Base-by-base conservation (phyloP, 1,140 invertebrate genomes). In the Rhynchophorus ferrugineus region DNA sequence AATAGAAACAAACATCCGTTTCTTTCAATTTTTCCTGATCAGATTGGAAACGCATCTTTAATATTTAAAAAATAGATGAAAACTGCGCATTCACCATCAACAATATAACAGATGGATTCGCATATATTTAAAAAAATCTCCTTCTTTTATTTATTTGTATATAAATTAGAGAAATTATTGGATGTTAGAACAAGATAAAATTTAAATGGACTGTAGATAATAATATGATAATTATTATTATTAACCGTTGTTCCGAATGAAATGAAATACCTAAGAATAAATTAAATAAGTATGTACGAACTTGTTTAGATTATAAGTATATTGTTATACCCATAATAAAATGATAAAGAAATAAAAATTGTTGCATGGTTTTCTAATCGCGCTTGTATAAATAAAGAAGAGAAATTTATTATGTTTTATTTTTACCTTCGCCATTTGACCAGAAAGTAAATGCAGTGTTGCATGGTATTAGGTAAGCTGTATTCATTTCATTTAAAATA, bases 351-450 rank as follows among this genome's bases (percentile, higher is more conserved):
- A 19, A 51, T 39, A 47, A 44, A 35, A 41, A 54, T 33, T 54
- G 51, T 54, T 54, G 51, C 51, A 46, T 54, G 51, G 37, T 54
- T 54, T 54, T 54, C 47, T 46, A 47, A 46, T 54, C 44, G 14
- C 37, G 51, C 51, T 47, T 54, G 42, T 47, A 51, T 33, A 51
- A 44, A 9, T 43, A 42, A 49, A 17, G n/a, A 42, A 6, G 24
- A 29, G 24, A 29, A 29, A 29, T 11, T 6, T 11, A 11, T 6
- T 29, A 11, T 29, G 24, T 29, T 29, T 5, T 29, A 11, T 29
- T 5, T 29, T 29, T n/a, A n/a, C n/a, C n/a, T n/a, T n/a, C n/a
- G n/a, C n/a, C n/a, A n/a, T n/a, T n/a, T n/a, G n/a, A n/a, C n/a
- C n/a, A n/a, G n/a, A n/a, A n/a, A n/a, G n/a, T n/a, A n/a, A n/a